Base-by-base conservation (phyloP, 1,140 invertebrate genomes). In the Euwallacea similis region DNA sequence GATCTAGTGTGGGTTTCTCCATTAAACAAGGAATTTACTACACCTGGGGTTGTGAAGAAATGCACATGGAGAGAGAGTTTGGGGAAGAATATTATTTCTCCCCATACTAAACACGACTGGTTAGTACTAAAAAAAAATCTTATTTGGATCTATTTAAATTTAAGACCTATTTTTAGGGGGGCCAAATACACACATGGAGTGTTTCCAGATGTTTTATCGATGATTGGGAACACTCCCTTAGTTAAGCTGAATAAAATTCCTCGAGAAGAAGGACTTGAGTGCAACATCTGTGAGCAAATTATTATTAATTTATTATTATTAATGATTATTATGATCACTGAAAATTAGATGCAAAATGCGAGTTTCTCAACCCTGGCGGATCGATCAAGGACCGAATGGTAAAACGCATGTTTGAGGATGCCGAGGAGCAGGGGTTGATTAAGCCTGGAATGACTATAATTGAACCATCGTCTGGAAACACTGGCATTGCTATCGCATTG, bases 341-440 rank as follows among this genome's bases (percentile, higher is more conserved):
- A 16, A 15, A 46, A 99, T 99, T 47, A 72, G 71, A 63, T 16
- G 71, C 66, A n/a, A 99, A 99, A 86, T 98, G 96, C 84, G 98
- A 99, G 82, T 99, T 91, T 82, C 86, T 98, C 63, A 99, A 98
- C 84, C 93, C 97, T 67, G 98, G 97, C 69, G 98, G 98, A 42
- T 97, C 94, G 73, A 93, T 99, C 0, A 99, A 99, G 80, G 98
- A 99, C 79, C 86, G 98, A 67, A 99, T 99, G 79, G 97, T 88
- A 4, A 87, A 92, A 71, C 85, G 96, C 74, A 99, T 99, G 97
- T 87, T 99, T 0, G 87, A 93, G 80, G 95, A 99, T 82, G 97
- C 97, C 3, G 98, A 99, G 83, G 84, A 87, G 53, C 86, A 86
- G 73, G 96, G 96, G 0, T 81, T 91, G 8, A 81, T 99, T 0